These are phyloP conservation scores for Esox masquinongy DNA, from an alignment of 2,797 vertebrate genomes.

Conservation along the genomic window DNA sequence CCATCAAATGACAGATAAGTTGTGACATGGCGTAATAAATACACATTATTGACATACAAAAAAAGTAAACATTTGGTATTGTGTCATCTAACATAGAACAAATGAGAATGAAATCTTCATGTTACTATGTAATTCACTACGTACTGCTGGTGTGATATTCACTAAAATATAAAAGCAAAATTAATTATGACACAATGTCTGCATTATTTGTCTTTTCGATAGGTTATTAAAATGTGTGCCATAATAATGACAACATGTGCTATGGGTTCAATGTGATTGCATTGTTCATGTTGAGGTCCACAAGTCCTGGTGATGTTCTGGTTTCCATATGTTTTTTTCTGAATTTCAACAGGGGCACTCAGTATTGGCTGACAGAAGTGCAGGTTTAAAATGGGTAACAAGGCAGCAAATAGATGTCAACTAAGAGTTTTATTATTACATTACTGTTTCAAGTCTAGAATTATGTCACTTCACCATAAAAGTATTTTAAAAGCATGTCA, in stretches of 20 bases:
- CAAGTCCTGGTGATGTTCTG: constrained; percentile 4
- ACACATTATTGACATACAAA: background rate
- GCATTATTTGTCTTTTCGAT: constrained; percentile 43
- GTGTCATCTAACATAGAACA: background rate
- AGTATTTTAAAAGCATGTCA: constrained; percentile 48
- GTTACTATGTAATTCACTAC: background rate
- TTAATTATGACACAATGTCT: constrained; percentile 68
- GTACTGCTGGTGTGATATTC: constrained; percentile 23
- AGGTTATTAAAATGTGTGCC: constrained; percentile 21
- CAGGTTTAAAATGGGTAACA: constrained; percentile 32
- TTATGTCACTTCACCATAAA: constrained; percentile 60
- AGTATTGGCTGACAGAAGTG: constrained; percentile 19
- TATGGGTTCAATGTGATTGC: constrained; percentile 4
- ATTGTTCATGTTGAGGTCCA: background rate
- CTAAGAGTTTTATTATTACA: constrained; percentile 51
- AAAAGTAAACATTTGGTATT: background rate
- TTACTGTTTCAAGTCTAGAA: constrained; percentile 53
- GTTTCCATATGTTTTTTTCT: background rate
- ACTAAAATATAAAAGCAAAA: constrained; percentile 37
- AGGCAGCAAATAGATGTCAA: constrained; percentile 33
- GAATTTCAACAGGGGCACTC: constrained; percentile 14
- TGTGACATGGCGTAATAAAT: background rate
- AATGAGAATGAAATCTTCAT: background rate
- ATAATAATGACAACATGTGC: background rate
- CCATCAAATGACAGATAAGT: constrained; percentile 1